A percentile compares a stretch with the other conserved stretches of the same genome.
Conservation (phyloP, 2,113 vertebrate species). For the Forbesichthys papilliferus region DNA sequence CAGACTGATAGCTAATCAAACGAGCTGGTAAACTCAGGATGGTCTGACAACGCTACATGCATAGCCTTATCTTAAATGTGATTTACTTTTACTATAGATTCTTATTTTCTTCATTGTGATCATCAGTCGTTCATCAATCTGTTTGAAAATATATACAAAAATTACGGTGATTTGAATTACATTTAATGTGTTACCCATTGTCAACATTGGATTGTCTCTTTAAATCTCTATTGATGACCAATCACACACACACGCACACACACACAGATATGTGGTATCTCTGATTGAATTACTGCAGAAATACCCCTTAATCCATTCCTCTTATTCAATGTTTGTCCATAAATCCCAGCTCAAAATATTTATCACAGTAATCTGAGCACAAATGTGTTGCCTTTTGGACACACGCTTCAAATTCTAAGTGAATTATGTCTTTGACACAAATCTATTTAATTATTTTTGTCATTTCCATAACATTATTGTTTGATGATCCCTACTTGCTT, state of each 20-base stretch:
- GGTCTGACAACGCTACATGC: no score
- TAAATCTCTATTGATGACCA: slow-evolving; percentile 40
- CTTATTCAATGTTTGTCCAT: slow-evolving; percentile 70
- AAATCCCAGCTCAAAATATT: slow-evolving; percentile 69
- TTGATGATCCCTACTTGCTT: no score
- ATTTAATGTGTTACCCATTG: slow-evolving; percentile 30
- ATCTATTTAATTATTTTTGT: neutral
- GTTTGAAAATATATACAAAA: no score
- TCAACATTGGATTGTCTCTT: slow-evolving; percentile 38
- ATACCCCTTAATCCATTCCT: slow-evolving; percentile 75
- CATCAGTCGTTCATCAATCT: no score
- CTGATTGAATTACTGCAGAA: slow-evolving; percentile 65
- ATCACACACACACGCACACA: slow-evolving; percentile 24
- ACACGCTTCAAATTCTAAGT: slow-evolving; percentile 40
- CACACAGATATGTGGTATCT: slow-evolving; percentile 42
- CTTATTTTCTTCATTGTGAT: no score
- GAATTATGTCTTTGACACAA: slow-evolving; percentile 4
- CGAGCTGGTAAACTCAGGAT: no score
- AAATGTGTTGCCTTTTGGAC: slow-evolving; percentile 42
- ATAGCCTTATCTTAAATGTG: no score
- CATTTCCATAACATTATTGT: no score
- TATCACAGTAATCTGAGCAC: slow-evolving; percentile 66
- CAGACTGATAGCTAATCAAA: no score
- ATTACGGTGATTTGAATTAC: neutral
- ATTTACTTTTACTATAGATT: no score